Evolutionary conservation across 1,140 invertebrate genomes (phyloP), one percentile per base, ranked within the genome.

Genomic region (Penaeus japonicus): DNA sequence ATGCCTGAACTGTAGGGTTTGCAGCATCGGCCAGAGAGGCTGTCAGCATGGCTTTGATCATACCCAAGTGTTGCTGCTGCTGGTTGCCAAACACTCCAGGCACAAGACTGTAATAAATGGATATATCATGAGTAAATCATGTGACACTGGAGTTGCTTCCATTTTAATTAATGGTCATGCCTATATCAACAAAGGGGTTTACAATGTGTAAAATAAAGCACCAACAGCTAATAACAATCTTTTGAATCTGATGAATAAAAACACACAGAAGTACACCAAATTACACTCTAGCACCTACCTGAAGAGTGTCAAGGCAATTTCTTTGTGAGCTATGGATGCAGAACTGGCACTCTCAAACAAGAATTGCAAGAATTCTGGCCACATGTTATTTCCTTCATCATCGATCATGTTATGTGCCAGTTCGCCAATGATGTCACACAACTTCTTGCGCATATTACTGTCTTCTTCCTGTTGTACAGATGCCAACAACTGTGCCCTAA

Each of bases 1-100:
- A 92, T 15, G 94, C 94, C 84, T 89, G 90, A 10, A 90, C 84
- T 20, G 90, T 47, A 12, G 85, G 88, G 84, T 87, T 82, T 18
- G 77, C 93, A 24, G 94, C 93, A 87, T 96, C 95, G 90, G 95
- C 94, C 57, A 99, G 93, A 77, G 96, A 96, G 89, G 97, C 95
- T 54, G 95, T 94, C 83, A 99, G 93, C 97, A 99, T 99, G 92
- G 98, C 96, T 92, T 98, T 98, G 89, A 99, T 99, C 7, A 98
- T 94, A 92, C 97, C 95, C 54, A 99, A 92, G 92, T 99, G 98
- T 91, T 97, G 96, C 82, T 94, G 94, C 93, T 99, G 97, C 92
- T 98, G 96, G 92, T 98, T 98, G 35, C 98, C 98, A 95, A 99
- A 99, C 53, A 99, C 96, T 62, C 97, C 97, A 85, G 99, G 98